Evolutionary conservation across 2,888 invertebrate genomes (phyloP).

Genomic region (Tetragonisca angustula): DNA sequence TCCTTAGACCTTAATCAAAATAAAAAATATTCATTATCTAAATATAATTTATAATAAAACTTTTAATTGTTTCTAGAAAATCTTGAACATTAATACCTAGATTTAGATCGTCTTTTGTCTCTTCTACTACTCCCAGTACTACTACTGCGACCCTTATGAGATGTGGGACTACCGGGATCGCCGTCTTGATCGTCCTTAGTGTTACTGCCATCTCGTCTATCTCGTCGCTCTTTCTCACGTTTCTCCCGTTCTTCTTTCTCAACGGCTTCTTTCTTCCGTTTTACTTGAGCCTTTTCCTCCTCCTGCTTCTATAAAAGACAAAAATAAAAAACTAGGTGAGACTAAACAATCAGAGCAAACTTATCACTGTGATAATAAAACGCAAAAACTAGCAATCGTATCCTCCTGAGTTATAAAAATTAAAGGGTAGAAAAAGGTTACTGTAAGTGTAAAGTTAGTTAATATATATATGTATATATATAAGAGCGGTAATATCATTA

Average conservation of each 20-base stretch:
- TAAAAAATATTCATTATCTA: not conserved
- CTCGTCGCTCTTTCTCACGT: constrained; percentile 85
- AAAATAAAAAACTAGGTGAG: constrained; percentile 68
- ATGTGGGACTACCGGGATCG: constrained; percentile 79
- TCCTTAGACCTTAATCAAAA: constrained; percentile 75
- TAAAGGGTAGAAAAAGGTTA: constrained; percentile 54
- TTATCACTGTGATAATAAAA: constrained; percentile 73
- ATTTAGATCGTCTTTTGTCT: constrained; percentile 84
- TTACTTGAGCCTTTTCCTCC: constrained; percentile 88
- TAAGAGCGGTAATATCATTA: constrained; percentile 48
- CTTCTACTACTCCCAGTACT: constrained; percentile 80
- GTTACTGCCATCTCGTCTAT: constrained; percentile 83
- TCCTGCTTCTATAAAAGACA: constrained; percentile 89
- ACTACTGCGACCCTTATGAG: constrained; percentile 78
- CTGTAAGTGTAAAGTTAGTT: constrained; percentile 62
- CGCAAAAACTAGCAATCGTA: constrained; percentile 78
- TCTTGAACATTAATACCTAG: constrained; percentile 80
- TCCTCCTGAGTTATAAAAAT: constrained; percentile 62
- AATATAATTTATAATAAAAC: not conserved
- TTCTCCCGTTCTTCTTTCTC: constrained; percentile 88
- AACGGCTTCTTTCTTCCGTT: constrained; percentile 87
- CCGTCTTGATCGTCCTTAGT: constrained; percentile 82
- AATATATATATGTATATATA: constrained; percentile 24
- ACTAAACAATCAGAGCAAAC: constrained; percentile 53
- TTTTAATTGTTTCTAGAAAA: not conserved